Evolutionary conservation across 2,888 invertebrate species (phyloP).

Genomic region (Synanthedon myopaeformis): DNA sequence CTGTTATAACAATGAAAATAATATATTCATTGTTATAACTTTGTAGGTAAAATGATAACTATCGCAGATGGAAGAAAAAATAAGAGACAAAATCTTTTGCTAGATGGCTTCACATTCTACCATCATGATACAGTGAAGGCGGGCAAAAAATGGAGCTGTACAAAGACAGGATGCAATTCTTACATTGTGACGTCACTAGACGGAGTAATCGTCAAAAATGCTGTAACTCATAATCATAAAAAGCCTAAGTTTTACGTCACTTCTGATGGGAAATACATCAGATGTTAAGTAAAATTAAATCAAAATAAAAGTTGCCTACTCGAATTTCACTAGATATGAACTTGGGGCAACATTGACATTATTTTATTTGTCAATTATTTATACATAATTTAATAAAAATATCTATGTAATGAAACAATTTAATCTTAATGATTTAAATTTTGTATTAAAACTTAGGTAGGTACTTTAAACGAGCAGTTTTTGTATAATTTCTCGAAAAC

Average conservation of each 20-base stretch:
- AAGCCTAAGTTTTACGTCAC: neutral
- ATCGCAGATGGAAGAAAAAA: neutral
- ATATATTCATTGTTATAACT: neutral
- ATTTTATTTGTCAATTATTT: too few species aligned
- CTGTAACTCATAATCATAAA: neutral
- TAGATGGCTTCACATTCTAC: constrained; percentile 3
- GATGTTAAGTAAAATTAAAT: too few species aligned
- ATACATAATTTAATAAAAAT: too few species aligned
- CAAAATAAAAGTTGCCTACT: too few species aligned
- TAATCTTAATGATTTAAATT: too few species aligned
- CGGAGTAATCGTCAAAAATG: neutral
- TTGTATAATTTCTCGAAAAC: too few species aligned
- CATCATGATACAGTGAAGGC: neutral
- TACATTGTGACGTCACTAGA: neutral
- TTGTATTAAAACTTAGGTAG: too few species aligned
- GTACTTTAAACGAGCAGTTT: too few species aligned
- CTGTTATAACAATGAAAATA: too few species aligned
- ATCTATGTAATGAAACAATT: too few species aligned
- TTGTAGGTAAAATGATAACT: neutral
- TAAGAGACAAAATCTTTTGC: constrained; percentile 9
- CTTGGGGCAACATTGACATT: too few species aligned
- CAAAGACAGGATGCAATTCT: neutral
- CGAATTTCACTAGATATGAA: too few species aligned
- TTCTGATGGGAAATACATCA: neutral
- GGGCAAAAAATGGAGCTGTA: neutral